These are phyloP conservation scores for Pachliopta kotzebuea DNA, from an alignment of 2,888 invertebrate species.

Conservation along the genomic window DNA sequence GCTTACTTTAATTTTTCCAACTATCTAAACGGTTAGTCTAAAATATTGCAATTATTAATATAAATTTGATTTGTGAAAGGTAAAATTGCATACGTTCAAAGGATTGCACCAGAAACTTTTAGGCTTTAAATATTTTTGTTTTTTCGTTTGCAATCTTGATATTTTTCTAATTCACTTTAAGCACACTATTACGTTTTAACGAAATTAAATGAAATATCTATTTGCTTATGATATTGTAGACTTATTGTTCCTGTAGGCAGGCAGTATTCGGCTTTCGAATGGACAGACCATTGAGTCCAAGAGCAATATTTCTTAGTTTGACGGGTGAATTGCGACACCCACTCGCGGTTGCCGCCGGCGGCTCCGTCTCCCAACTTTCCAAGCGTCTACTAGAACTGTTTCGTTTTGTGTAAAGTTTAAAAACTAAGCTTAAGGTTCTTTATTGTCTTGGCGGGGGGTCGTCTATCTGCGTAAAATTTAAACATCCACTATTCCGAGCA, in stretches of 20 bases:
- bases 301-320: conserved; percentile 73
- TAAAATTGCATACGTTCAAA: not conserved
- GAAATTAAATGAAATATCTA: not conserved
- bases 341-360: conserved; percentile 41
- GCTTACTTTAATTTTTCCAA: too few relatives aligned
- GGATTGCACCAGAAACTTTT: too few relatives aligned
- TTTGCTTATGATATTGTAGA: conserved; percentile 9
- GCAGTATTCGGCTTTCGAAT: not conserved
- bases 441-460: conserved; percentile 66
- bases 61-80: not conserved
- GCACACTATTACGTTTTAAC: too few relatives aligned
- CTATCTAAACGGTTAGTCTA: too few relatives aligned
- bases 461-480: conserved; percentile 62
- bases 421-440: conserved; percentile 72
- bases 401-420: conserved; percentile 66
- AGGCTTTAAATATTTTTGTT: too few relatives aligned
- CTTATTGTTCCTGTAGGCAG: not conserved
- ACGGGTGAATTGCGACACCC: conserved; percentile 47
- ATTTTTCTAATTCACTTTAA: too few relatives aligned
- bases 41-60: too few relatives aligned
- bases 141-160: too few relatives aligned
- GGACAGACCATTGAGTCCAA: conserved; percentile 40
- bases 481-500: conserved; percentile 55
- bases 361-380: conserved; percentile 66
- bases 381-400: conserved; percentile 58